A percentile compares a stretch with the other conserved stretches of the same genome.
Evolutionary conservation across 2,797 vertebrate genomes (phyloP).

Genomic region (Halcyon badia): DNA sequence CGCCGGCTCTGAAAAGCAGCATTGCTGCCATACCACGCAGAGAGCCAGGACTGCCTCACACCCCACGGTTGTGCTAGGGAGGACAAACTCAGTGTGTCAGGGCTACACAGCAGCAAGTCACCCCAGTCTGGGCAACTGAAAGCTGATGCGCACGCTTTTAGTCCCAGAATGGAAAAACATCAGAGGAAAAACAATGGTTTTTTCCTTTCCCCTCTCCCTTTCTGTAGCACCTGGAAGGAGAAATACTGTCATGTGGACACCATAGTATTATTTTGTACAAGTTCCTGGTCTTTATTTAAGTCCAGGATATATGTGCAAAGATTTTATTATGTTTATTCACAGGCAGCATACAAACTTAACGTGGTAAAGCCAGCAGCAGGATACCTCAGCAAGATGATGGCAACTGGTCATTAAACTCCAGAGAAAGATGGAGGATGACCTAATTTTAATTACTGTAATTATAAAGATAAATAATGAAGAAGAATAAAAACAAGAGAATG

Average conservation of each 20-base stretch:
- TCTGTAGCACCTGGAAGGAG: neutral
- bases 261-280: neutral
- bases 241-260: neutral
- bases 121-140: neutral
- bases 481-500: neutral
- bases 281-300: neutral
- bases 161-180: neutral
- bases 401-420: neutral
- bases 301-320: neutral
- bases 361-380: neutral
- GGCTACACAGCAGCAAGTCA: neutral
- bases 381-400: neutral
- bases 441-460: neutral
- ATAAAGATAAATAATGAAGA: neutral
- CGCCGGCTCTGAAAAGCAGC: neutral
- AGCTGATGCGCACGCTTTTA: neutral
- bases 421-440: neutral
- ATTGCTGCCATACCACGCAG: neutral
- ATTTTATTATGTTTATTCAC: neutral
- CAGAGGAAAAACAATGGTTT: neutral
- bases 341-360: neutral
- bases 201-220: too few species aligned
- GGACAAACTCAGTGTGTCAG: neutral
- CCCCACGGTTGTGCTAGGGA: fast-evolving
- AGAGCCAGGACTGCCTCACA: neutral